Evolutionary conservation across 2,113 vertebrate species (phyloP), one percentile per base, ranked within the genome.

Genomic region (Opisthocomus hoazin): DNA sequence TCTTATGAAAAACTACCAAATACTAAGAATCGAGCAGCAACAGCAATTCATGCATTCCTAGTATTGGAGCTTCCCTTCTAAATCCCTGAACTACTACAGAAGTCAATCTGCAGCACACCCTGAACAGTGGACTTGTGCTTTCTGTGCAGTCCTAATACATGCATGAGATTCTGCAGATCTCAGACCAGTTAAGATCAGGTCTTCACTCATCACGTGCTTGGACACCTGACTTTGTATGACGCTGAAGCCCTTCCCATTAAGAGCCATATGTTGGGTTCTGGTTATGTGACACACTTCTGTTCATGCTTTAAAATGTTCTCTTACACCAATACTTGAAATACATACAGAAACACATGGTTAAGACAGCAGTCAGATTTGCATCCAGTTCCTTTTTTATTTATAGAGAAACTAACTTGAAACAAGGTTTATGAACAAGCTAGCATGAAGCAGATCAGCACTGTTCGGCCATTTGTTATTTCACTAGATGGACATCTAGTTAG

Each of bases 181-280:
- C n/a, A 66, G 53, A 89, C n/a, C 37, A 39, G 48, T 4, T 37
- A 68, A 79, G 74, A 61, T 34, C 26, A 92, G 24, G 21, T 34
- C 37, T 81, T 82, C 21, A 56, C 30, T 43, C 41, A 27, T 32
- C 41, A 14, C 15, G n/a, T 65, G 36, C 39, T 15, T 41, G 53
- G 75, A 90, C 56, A 82, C 9, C 34, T 51, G 39, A 79, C 15
- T 66, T 8, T 4, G 3, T 8, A 15, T 0, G 48, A 63, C 14
- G 39, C 53, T 65, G 36, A 74, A 82, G 48, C 29, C 34, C 27
- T 46, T 79, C 39, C 36, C 45, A 10, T 3, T 34, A 74, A 10
- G 32, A 46, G 36, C 23, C 54, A 39, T 45, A 50, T 12, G 22
- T 1, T 5, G 2, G 34, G 23, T 60, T 46, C 23, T 0, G 1